A percentile compares a stretch with the other conserved stretches of the same genome.
Conservation (phyloP, 1,140 invertebrate species). For the Drosophila chauvacae region DNA sequence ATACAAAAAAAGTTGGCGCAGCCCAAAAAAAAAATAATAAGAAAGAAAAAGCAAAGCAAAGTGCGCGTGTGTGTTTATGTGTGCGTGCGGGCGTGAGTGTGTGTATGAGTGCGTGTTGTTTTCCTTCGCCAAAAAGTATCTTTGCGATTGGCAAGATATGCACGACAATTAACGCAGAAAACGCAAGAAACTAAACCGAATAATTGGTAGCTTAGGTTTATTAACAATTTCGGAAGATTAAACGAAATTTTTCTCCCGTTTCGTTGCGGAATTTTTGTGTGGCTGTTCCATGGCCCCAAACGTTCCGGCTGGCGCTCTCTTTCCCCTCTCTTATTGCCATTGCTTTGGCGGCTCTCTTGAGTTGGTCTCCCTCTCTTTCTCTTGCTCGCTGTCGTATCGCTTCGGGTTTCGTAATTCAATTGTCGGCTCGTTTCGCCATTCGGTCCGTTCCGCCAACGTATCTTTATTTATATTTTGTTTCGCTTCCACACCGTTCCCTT, state of each 20-base stretch:
- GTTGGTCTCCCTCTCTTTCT: conserved; percentile 5
- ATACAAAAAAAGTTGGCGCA: conserved; percentile 61
- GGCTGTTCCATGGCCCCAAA: conserved; percentile 62
- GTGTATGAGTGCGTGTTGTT: conserved; percentile 54
- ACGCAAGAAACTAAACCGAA: conserved; percentile 12
- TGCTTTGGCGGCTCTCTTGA: conserved; percentile 8
- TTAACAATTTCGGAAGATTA: conserved; percentile 28
- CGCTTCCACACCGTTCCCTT: conserved; percentile 62
- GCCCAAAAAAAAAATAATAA: conserved; percentile 52
- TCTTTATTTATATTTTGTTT: conserved; percentile 82
- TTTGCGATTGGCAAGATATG: conserved; percentile 25
- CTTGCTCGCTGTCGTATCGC: conserved; percentile 46
- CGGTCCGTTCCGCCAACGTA: conserved; percentile 53
- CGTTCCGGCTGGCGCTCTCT: conserved; percentile 48
- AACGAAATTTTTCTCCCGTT: conserved; percentile 45
- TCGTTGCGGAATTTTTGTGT: conserved; percentile 78
- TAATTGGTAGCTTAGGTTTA: conserved; percentile 29
- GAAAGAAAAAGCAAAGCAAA: conserved; percentile 67
- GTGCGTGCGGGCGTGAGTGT: conserved; percentile 31
- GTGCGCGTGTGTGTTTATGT: conserved; percentile 53
- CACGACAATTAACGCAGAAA: conserved; percentile 11
- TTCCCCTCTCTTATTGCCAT: conserved; percentile 12
- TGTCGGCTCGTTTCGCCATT: conserved; percentile 55
- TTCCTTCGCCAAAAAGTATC: conserved; percentile 32
- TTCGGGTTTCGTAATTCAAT: conserved; percentile 77